These are phyloP conservation scores for Hirtodrosophila histrioides DNA, from an alignment of 2,888 invertebrate species.

Conservation along the genomic window DNA sequence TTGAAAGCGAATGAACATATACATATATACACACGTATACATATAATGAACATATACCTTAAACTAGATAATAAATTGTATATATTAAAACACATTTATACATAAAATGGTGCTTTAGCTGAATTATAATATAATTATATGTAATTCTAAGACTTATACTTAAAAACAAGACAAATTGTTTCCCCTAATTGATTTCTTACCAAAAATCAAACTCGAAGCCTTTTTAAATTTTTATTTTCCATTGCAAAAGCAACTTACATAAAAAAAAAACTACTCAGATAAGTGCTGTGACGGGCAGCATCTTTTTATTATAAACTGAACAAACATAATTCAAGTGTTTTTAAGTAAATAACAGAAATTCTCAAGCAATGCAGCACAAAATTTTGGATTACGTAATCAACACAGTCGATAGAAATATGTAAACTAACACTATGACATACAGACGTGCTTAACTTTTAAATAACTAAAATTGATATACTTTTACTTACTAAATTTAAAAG, in stretches of 20 bases:
- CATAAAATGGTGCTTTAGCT: conserved; percentile 83
- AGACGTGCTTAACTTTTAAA: conserved; percentile 54
- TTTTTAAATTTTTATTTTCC: conserved; percentile 49
- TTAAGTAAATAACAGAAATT: conserved; percentile 16
- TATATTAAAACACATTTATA: conserved; percentile 50
- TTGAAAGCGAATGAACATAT: conserved; percentile 46
- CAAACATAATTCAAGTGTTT: conserved; percentile 14
- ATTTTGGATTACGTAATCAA: conserved; percentile 24
- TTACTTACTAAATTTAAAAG: conserved; percentile 48
- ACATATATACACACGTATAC: conserved; percentile 59
- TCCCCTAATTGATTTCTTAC: conserved; percentile 36
- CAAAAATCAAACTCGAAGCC: conserved; percentile 18
- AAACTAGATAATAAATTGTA: conserved; percentile 63
- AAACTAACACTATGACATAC: conserved; percentile 21
- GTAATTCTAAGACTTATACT: conserved; percentile 67
- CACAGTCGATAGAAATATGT: conserved; percentile 12
- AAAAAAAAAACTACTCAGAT: conserved; percentile 1
- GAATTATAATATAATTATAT: conserved; percentile 76
- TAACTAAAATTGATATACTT: conserved; percentile 59
- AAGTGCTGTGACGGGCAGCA: conserved; percentile 29
- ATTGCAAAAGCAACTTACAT: conserved; percentile 7
- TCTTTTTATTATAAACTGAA: conserved; percentile 31
- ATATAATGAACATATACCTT: conserved; percentile 59
- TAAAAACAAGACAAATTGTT: conserved; percentile 37
- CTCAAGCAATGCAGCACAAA: conserved; percentile 20